Evolutionary conservation across 2,888 invertebrate species (phyloP), one percentile per base, ranked within the genome.

Genomic region (Agriopis leucophaearia): DNA sequence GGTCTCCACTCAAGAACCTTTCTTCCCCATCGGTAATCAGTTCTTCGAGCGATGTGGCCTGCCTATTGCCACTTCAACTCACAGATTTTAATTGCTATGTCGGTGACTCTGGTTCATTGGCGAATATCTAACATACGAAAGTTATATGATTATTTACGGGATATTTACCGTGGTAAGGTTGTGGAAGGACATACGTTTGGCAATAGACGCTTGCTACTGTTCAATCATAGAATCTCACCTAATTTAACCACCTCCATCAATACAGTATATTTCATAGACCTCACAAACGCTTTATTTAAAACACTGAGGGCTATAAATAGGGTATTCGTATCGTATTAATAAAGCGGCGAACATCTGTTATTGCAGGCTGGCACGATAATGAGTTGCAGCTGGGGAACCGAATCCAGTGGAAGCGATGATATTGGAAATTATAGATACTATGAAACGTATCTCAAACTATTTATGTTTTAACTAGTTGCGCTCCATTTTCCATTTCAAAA

Each of bases 301-400:
- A 64, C 58, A 63, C 54, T 73, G 74, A 64, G 66, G 44, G 65
- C 78, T 81, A 81, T 83, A 77, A 80, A 82, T 82, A 81, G 77
- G 70, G 76, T 78, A 81, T 87, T 85, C 80, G 78, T 84, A 83
- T 77, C 78, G 80, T 84, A 86, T 88, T 87, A 86, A 87, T 85
- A 87, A 85, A 83, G 80, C 76, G 69, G 78, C 70, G 81, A 87
- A 84, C 88, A 88, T 87, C 87, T 88, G 88, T 86, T 88, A 86
- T 84, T 85, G 82, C 85, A 81, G 80, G 77, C 83, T 79, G 81
- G 77, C 71, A 79, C 74, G 79, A 81, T 87, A 86, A 87, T 88
- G 84, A 85, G 81, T 80, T 79, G 76, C 73, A 78, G 63, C 48
- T 71, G 65, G 74, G 74, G 78, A 51, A 47, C 48, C 73, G 52